Evolutionary conservation across 30 jellyfish, hydroid and myxozoan genomes (phyloP), one percentile per base, ranked within the genome.

Genomic region (Aurelia sp.): DNA sequence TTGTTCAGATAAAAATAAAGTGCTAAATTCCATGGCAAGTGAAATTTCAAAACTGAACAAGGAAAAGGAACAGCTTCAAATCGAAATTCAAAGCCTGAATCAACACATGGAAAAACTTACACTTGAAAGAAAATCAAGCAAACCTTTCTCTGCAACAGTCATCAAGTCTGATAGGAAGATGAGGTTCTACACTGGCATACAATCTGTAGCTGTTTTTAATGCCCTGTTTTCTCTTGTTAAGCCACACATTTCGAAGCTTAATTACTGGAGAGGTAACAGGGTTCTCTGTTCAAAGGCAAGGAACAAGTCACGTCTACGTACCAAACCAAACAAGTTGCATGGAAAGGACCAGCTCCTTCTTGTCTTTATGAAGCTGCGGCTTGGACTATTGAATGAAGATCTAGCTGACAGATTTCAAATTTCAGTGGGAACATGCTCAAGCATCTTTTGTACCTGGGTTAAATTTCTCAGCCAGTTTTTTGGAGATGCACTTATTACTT

Each of bases 381-480:
- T 81, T 67, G 78, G 85, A 21, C 44, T 81, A 9, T 13, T 81
- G 35, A 66, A 66, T 81, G 88, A 81, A 68, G 88, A 66, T 47
- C 63, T 62, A 5, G 85, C 91, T 35, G 76, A 81, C 27, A 57
- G 91, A 6, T 81, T 81, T 66, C 59, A 74, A 6, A 70, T 69
- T n/a, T 66, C 85, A 55, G 19, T 70, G 21, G 81, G 52, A 11
- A 64, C 22, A 41, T 58, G 66, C 44, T 59, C 79, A 60, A 78
- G 64, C 66, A 64, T 48, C 7, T 78, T 78, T 37, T 35, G 81
- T 6, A 78, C 89, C 15, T 78, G 71, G 89, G 52, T 78, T 55
- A 78, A 62, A 50, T 44, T 59, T n/a, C n/a, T n/a, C n/a, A n/a
- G n/a, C n/a, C n/a, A n/a, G n/a, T n/a, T n/a, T n/a, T n/a, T n/a